phyloP scores from a whole-genome alignment of 2,797 vertebrate genomes.

The Sandelia bainsii region DNA sequence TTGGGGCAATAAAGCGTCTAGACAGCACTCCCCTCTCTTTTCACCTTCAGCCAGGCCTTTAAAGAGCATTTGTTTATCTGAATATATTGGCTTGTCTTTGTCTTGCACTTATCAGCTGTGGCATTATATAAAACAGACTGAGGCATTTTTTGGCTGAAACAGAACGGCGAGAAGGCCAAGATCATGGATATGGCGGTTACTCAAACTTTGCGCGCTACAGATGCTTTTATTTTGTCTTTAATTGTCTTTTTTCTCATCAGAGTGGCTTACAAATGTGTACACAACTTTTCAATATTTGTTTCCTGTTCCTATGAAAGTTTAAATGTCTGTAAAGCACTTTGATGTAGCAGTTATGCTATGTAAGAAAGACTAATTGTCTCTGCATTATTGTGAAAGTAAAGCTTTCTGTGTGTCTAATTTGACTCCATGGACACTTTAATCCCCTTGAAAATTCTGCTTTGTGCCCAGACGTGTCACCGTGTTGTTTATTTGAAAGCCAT shows the following conservation, averaged over 20 bases:
- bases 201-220: background rate
- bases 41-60: slow-evolving; percentile 73
- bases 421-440: background rate
- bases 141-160: slow-evolving; percentile 12
- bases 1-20: slow-evolving; percentile 99
- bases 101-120: slow-evolving; percentile 74
- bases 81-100: slow-evolving; percentile 81
- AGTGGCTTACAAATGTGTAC: background rate
- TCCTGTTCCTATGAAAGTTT: background rate
- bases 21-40: slow-evolving; percentile 92
- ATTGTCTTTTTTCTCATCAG: background rate
- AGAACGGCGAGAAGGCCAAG: background rate
- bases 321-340: background rate
- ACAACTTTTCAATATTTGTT: background rate
- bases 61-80: slow-evolving; percentile 84
- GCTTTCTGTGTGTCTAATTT: background rate
- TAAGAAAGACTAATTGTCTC: background rate
- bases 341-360: background rate
- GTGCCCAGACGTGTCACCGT: background rate
- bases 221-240: background rate
- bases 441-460: background rate
- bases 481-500: background rate
- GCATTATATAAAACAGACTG: slow-evolving; percentile 52
- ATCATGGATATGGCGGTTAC: background rate
- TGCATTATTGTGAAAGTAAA: background rate